Evolutionary conservation across 2,888 invertebrate genomes (phyloP), one percentile per base, ranked within the genome.

Genomic region (Drosophila subsilvestris): DNA sequence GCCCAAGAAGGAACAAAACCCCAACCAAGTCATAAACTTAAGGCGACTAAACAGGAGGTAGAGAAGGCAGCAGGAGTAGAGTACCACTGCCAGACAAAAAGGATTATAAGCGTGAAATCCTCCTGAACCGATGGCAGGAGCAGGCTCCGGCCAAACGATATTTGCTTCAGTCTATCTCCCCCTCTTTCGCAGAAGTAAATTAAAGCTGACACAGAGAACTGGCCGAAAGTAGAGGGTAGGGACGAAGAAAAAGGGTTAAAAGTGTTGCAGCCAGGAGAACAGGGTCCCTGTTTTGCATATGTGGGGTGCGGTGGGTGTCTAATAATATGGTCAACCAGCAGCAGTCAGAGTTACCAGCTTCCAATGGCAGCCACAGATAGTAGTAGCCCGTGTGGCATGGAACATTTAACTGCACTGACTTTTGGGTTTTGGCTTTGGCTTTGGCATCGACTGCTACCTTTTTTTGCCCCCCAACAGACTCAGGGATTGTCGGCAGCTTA

Each of bases 91-190:
- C 51, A 68, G 70, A 63, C 72, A 62, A 71, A 80, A 76, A 74
- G 71, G 78, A 84, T 86, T 80, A 80, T 78, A 72, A 78, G 60
- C 68, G 66, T 70, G 51, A 54, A 56, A 65, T 68, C 48, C 50
- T 45, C 58, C 66, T 72, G 59, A 65, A 43, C 63, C 37, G 59
- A 55, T 57, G 75, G 57, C 49, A 48, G 18, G 50, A 61, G 65
- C 61, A 9, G 29, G 10, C 29, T 10, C 29, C 29, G 10, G 3
- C 10, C 29, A 58, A 61, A 69, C 50, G 67, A 67, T 51, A 63
- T 51, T 67, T 45, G 63, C 67, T 55, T 51, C 51, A 50, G 17
- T 51, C 65, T 65, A 22, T 54, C 53, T 49, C 48, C n/a, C n/a
- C 29, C 22, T 45, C 18, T 43, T 7, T 54, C 27, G 50, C 53